Conservation (phyloP, 2,113 vertebrate genomes). For the Zootoca vivipara region DNA sequence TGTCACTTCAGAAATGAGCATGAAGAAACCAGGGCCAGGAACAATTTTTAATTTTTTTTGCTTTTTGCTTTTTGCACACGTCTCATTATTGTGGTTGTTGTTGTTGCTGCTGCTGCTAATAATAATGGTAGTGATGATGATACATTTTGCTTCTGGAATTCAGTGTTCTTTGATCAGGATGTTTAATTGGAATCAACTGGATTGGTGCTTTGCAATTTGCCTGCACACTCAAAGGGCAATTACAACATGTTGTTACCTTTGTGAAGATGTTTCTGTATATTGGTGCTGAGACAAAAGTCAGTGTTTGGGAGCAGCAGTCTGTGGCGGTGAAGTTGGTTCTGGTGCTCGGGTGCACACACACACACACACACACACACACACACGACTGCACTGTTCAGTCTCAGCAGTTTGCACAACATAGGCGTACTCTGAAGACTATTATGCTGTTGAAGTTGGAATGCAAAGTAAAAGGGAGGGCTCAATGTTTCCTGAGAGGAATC, state of each 20-base stretch:
- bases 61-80: neutral
- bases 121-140: neutral
- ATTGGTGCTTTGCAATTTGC: constrained; percentile 6
- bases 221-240: neutral
- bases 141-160: constrained; percentile 9
- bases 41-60: constrained; percentile 61
- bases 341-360: rapidly evolving
- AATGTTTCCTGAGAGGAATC: constrained; percentile 46
- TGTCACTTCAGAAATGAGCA: constrained; percentile 78
- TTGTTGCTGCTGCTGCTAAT: constrained; percentile 17
- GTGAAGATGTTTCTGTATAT: neutral
- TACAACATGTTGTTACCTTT: rapidly evolving
- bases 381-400: neutral
- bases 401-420: neutral
- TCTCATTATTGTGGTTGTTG: neutral
- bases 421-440: neutral
- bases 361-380: neutral
- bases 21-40: constrained; percentile 58
- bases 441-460: constrained; percentile 40
- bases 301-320: constrained; percentile 28
- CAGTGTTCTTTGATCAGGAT: constrained; percentile 27
- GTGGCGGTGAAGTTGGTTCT: neutral
- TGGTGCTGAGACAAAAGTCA: neutral
- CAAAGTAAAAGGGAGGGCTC: constrained; percentile 36
- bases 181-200: neutral